Base-by-base conservation (phyloP, 2,113 vertebrate species). In the Cyanoramphus novaezelandiae region DNA sequence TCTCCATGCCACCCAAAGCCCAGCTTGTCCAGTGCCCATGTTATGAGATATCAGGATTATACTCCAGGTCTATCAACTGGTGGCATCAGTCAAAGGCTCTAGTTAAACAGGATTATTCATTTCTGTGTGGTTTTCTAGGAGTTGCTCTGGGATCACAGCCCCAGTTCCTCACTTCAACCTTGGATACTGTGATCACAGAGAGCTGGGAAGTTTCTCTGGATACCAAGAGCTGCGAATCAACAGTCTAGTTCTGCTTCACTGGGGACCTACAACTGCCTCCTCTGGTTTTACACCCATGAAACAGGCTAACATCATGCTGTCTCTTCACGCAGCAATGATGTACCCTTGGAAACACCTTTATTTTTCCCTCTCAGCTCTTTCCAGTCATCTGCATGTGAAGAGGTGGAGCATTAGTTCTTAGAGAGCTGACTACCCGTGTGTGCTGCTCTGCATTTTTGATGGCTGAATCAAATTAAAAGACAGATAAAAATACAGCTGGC, bases 261-360 rank as follows among this genome's bases (percentile, higher is more conserved):
- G 35, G 23, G 52, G 33, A 49, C 53, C 35, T 49, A 37, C 29
- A 52, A 24, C 39, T 21, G 10, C 52, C 52, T 47, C 50, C 44
- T 74, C 35, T 52, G 39, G 21, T 24, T 71, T 60, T 33, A 47
- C 23, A 71, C 12, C 49, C n/a, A 9, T 33, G 8, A 90, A 81
- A 8, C 14, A 57, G 37, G 19, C 41, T 28, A 29, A 49, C 35
- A 46, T 50, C 0, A 0, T 23, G 21, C 21, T 39, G 10, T 9
- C 17, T 41, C 55, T 80, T n/a, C 50, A 46, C 14, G 10, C 2
- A 17, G 19, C 57, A 64, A 3, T 0, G 1, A 17, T 5, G 5
- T n/a, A 11, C 37, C 65, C 17, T 81, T n/a, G 27, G 65, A 70
- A 64, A 20, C 24, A 69, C 9, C 57, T 90, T 80, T 25, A 24